These are phyloP conservation scores for Phthorimaea operculella DNA, from an alignment of 1,140 invertebrate genomes.

Conservation along the genomic window DNA sequence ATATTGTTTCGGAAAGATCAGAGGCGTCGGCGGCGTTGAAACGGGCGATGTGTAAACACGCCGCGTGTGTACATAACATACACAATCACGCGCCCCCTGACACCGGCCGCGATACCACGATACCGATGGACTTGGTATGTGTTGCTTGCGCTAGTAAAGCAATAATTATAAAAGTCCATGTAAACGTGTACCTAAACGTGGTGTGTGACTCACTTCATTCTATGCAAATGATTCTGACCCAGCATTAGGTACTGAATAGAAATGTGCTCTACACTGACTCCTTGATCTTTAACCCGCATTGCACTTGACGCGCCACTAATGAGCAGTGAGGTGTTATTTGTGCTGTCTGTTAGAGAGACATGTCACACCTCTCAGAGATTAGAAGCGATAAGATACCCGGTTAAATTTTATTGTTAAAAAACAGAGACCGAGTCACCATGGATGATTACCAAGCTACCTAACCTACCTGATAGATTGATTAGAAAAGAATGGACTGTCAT, in stretches of 20 bases:
- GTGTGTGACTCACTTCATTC: neutral
- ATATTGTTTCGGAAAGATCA: conserved; percentile 48
- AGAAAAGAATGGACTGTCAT: no score
- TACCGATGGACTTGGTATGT: conserved; percentile 12
- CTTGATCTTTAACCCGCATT: neutral
- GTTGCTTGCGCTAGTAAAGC: neutral
- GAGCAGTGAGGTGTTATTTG: no score
- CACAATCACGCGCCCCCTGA: conserved; percentile 54
- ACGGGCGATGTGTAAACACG: conserved; percentile 33
- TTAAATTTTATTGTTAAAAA: no score
- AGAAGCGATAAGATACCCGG: no score
- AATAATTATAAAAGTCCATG: no score
- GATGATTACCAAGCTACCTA: no score
- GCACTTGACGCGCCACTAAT: no score
- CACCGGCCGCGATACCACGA: conserved; percentile 31
- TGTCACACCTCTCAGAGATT: no score
- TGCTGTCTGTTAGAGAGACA: no score
- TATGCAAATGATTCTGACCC: neutral
- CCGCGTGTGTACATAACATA: conserved; percentile 18
- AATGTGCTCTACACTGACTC: neutral
- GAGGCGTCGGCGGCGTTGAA: conserved; percentile 34
- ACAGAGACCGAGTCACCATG: no score
- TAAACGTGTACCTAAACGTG: neutral
- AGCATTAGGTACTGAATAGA: neutral
- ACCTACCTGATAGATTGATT: no score